Base-by-base conservation (phyloP, 2,797 vertebrate species). In the Sebastes iracundus region DNA sequence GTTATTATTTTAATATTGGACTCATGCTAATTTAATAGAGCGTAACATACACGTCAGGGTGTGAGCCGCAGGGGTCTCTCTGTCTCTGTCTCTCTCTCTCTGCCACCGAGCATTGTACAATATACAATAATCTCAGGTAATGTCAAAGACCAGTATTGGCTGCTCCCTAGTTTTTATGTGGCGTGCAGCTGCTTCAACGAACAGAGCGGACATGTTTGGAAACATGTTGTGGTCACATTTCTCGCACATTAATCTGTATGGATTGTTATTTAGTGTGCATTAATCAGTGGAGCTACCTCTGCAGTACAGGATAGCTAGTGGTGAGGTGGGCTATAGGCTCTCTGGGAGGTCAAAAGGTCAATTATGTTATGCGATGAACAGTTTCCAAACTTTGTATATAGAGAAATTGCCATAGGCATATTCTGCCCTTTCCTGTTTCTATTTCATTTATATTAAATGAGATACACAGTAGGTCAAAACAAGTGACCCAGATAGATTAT, bases 1-100 rank as follows among this genome's bases (percentile, higher is more conserved):
- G 95, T 95, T 96, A 95, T 96, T 95, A 96, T 96, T 96, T 95
- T 95, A 95, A 96, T 96, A 95, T 95, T 91, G 84, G 89, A 93
- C 83, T 89, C 92, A 91, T 94, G 91, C 94, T 94, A 94, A 95
- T 95, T 94, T 93, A 94, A 95, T 95, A 91, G 91, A 93, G 89
- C 89, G 87, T 90, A 93, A 94, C 92, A 88, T 92, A 89, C 89
- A 89, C 88, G 88, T 92, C 91, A 90, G 77, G 87, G 84, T 84
- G 90, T 82, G 79, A 90, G 92, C 94, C 91, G 82, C 83, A 91
- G 94, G 94, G 93, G 79, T 87, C 80, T 90, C 77, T 77, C 75
- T 84, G 67, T 82, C 86, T 81, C 61, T 72, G 18, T 72, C 58
- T 66, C 73, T 52, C 62, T 68, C 56, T 70, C 74, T 83, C 68